These are phyloP conservation scores for pig (Sus scrofa) DNA, from an alignment of 2,113 vertebrate genomes.

Conservation along the genomic window DNA sequence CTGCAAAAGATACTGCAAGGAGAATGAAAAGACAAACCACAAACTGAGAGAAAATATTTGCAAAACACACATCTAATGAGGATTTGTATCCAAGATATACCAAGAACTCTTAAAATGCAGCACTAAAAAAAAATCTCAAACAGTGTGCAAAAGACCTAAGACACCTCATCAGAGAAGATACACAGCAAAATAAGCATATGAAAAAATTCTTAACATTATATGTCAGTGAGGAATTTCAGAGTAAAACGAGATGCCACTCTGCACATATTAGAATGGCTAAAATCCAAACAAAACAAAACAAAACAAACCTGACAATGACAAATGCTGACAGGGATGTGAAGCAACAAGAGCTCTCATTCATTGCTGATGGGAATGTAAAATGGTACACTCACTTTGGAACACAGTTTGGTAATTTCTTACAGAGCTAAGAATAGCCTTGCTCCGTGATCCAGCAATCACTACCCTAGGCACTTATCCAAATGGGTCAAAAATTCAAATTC, in stretches of 20 bases:
- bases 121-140: not conserved
- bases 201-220: not conserved
- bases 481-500: not conserved
- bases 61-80: not conserved
- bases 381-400: not conserved
- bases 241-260: not conserved
- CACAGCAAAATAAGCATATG: not conserved
- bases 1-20: not conserved
- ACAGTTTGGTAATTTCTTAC: not conserved
- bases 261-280: not conserved
- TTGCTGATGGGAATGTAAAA: not conserved
- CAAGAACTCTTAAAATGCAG: slow-evolving; percentile 16
- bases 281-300: not conserved
- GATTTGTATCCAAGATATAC: not conserved
- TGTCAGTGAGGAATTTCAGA: not conserved
- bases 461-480: not conserved
- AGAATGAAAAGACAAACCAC: slow-evolving; percentile 1
- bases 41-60: not conserved
- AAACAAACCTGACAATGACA: not conserved
- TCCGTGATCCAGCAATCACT: not conserved
- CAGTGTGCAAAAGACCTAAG: not conserved
- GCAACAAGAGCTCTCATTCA: not conserved
- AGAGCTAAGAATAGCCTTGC: not conserved
- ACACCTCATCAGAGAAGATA: not conserved
- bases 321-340: not conserved